Percentiles rank a stretch among this genome's conserved stretches.
phyloP scores from a whole-genome alignment of 53 echinoderm and acorn worm genomes.

The Apostichopus leukothele region DNA sequence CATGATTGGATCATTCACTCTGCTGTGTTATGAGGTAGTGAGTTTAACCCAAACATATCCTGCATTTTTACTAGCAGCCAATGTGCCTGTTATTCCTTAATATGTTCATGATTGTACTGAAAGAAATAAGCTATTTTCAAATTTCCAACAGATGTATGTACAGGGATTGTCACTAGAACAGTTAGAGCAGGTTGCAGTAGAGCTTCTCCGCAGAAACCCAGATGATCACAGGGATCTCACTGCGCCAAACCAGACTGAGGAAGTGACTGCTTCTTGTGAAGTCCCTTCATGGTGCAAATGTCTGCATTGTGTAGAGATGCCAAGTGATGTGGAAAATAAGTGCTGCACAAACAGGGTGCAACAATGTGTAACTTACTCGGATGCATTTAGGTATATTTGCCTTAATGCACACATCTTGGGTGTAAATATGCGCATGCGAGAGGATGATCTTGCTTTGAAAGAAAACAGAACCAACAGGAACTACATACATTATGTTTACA shows the following conservation, averaged over 20 bases:
- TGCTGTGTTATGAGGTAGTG: no score
- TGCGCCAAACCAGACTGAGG: no score
- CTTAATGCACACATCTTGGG: slow-evolving; percentile 21
- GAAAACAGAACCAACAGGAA: slow-evolving; percentile 23
- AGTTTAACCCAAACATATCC: no score
- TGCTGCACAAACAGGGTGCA: background rate
- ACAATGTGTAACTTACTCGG: background rate
- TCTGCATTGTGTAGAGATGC: background rate
- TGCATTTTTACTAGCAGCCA: no score
- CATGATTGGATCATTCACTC: no score
- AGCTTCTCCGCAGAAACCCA: slow-evolving; percentile 8
- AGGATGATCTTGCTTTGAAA: slow-evolving; percentile 3
- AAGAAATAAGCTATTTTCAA: no score
- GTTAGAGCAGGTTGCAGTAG: background rate
- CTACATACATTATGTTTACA: slow-evolving; percentile 19
- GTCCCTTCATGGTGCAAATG: slow-evolving; percentile 19
- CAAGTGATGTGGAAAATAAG: slow-evolving; percentile 14
- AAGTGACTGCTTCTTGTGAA: background rate
- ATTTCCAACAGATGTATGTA: background rate
- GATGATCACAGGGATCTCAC: background rate
- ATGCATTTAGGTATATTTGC: slow-evolving; percentile 16
- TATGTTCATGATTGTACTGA: no score
- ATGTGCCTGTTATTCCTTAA: no score
- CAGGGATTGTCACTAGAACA: background rate
- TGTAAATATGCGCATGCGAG: slow-evolving; percentile 7